Evolutionary conservation across 64 coral and sea anemone species (phyloP).

Genomic region (Exaiptasia diaphana): DNA sequence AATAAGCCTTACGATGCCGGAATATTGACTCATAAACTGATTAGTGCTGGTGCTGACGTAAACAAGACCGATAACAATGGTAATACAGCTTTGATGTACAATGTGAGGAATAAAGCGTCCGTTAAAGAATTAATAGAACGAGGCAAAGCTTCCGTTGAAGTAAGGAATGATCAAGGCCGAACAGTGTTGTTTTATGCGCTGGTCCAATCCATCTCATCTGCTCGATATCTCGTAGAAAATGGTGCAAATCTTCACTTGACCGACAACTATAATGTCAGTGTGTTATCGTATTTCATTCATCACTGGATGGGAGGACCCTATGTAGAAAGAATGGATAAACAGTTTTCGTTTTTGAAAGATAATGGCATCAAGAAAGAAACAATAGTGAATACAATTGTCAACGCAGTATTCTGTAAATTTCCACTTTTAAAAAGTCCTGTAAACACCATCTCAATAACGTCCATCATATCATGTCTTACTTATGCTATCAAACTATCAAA

Average conservation of each 20-base stretch:
- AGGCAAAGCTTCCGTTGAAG: conserved; percentile 2
- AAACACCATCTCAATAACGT: not conserved
- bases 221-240: not conserved
- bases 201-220: not conserved
- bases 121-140: too few species aligned
- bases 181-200: not conserved
- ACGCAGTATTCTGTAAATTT: not conserved
- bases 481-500: not conserved
- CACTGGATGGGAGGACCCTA: not conserved
- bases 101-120: too few species aligned
- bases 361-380: not conserved
- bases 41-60: not conserved
- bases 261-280: not conserved
- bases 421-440: not conserved
- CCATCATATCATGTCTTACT: not conserved
- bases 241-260: not conserved
- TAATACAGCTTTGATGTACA: not conserved
- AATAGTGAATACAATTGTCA: not conserved
- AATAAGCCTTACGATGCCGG: not conserved
- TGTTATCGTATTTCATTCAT: not conserved
- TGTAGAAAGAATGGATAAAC: not conserved
- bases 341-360: not conserved
- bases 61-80: not conserved
- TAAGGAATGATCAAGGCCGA: not conserved
- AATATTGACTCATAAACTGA: not conserved